phyloP scores from a whole-genome alignment of 2,797 vertebrate genomes.

The Cercopithecus mitis region DNA sequence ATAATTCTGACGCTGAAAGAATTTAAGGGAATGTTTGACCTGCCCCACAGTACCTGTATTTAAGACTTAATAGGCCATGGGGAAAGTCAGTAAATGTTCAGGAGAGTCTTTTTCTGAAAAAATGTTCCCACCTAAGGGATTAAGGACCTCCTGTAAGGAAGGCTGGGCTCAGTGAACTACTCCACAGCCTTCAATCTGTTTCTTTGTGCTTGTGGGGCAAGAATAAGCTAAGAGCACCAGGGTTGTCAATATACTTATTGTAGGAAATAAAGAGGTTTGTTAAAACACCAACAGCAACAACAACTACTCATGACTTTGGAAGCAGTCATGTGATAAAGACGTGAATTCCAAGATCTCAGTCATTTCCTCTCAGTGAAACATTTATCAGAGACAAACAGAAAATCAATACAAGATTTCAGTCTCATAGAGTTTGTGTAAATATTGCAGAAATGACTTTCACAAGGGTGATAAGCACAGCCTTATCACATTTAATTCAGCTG shows the following conservation, averaged over 20 bases:
- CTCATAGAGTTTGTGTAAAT: neutral
- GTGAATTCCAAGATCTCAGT: constrained; percentile 6
- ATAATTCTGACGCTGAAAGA: neutral
- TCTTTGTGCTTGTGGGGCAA: neutral
- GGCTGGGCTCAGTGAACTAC: neutral
- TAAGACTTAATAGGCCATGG: neutral
- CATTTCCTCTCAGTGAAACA: neutral
- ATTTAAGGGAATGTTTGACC: neutral
- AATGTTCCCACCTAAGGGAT: neutral
- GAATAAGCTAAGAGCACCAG: neutral
- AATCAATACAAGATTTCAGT: neutral
- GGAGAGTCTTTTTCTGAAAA: neutral
- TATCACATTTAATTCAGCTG: neutral
- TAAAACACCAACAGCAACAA: neutral
- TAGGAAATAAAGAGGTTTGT: neutral
- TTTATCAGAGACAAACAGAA: constrained; percentile 29
- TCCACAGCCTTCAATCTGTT: neutral
- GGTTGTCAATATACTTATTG: neutral
- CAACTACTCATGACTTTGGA: neutral
- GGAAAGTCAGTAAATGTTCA: neutral
- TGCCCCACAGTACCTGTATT: neutral
- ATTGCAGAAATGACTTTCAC: neutral
- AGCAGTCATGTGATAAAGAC: neutral
- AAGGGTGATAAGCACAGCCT: neutral
- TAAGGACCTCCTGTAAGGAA: neutral